Base-by-base conservation (phyloP, 1,140 invertebrate genomes). In the Teleopsis dalmanni region DNA sequence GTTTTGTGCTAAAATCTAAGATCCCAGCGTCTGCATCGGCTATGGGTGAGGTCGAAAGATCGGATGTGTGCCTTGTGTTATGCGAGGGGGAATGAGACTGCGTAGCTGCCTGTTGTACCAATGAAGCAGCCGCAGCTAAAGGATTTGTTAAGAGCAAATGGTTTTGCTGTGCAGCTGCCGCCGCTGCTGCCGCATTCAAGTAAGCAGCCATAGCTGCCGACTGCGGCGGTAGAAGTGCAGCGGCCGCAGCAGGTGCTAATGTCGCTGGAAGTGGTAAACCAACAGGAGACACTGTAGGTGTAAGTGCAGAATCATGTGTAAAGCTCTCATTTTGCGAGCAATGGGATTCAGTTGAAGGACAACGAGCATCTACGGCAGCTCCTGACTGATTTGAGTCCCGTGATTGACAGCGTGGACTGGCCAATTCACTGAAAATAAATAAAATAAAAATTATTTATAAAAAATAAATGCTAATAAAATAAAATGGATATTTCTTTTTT, bases 131-230 rank as follows among this genome's bases (percentile, higher is more conserved):
- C 21, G 79, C 72, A 19, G 84, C 82, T 47, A 85, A 70, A 0
- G 83, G 84, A 52, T 85, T 86, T 31, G 84, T 83, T 56, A 88
- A 78, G 42, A 88, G 77, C n/a, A 87, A 75, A 35, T 84, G 78
- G 69, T 88, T 85, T 53, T 85, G 83, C 46, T 81, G 80, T 10
- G 78, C 79, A 3, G 81, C 81, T 7, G 78, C 78, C n/a, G 78
- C 76, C 16, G 78, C 76, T 10, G 76, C 77, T 5, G 77, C 78
- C 34, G 77, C 78, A 29, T 87, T 75, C 61, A 87, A 87, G 1
- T 84, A 84, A 9, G 85, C 85, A 75, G 87, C 83, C 3, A 84
- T 84, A 5, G 84, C 84, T 2, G 84, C 84, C 62, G 86, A 83
- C 16, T 82, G 78, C n/a, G 84, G 83, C 55, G 84, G 62, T 10